These are phyloP conservation scores for Pecten maximus DNA, from an alignment of 2,888 invertebrate species.

Conservation along the genomic window DNA sequence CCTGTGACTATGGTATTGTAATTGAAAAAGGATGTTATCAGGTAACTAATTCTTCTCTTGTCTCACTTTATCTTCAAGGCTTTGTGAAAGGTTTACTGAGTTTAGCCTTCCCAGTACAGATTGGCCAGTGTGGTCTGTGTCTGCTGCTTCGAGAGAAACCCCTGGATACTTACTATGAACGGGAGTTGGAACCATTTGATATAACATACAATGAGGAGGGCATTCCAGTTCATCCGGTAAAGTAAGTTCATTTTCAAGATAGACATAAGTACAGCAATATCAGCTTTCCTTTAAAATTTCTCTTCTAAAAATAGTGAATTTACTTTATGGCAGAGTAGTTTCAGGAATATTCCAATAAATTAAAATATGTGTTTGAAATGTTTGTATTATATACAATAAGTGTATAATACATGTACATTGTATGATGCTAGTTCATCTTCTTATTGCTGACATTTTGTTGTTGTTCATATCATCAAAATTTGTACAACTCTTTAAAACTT, in stretches of 20 bases:
- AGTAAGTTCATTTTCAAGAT: slow-evolving; percentile 40
- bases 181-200: slow-evolving; percentile 20
- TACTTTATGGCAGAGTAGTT: background rate
- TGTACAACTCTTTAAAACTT: too few relatives aligned
- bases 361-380: too few relatives aligned
- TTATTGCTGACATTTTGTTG: too few relatives aligned
- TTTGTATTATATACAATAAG: too few relatives aligned
- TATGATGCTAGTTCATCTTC: too few relatives aligned
- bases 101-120: slow-evolving; percentile 36
- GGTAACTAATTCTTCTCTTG: background rate
- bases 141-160: slow-evolving; percentile 26
- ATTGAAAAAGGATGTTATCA: too few relatives aligned
- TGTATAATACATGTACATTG: too few relatives aligned
- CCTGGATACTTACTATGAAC: slow-evolving; percentile 41
- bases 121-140: slow-evolving; percentile 46
- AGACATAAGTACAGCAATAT: background rate
- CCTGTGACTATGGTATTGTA: too few relatives aligned
- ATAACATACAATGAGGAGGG: slow-evolving; percentile 43
- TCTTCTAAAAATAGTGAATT: too few relatives aligned
- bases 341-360: too few relatives aligned
- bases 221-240: slow-evolving; percentile 44
- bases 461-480: too few relatives aligned
- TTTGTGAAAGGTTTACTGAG: slow-evolving; percentile 40
- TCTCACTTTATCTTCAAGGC: slow-evolving; percentile 37
- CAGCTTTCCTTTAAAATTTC: background rate